phyloP scores from a whole-genome alignment of 1,140 invertebrate genomes.

The Nixonia krombeini region DNA sequence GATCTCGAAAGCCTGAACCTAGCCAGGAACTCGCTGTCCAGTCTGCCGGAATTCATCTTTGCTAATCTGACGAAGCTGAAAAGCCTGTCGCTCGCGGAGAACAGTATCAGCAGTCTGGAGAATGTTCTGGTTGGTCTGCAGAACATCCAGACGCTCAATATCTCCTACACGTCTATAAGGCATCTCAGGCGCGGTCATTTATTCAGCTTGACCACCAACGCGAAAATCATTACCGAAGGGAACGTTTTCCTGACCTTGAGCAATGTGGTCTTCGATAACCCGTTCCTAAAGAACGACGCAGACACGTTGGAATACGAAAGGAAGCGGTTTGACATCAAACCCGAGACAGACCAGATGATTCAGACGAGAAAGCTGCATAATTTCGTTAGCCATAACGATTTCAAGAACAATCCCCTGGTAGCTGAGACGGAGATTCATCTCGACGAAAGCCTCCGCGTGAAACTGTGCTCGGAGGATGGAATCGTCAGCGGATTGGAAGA shows the following conservation, averaged over 20 bases:
- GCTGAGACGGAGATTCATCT: conserved; percentile 7
- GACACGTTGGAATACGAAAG: conserved; percentile 25
- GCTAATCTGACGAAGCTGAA: conserved; percentile 45
- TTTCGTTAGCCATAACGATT: not conserved
- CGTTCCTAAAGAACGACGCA: conserved; percentile 36
- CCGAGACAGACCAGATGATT: not conserved
- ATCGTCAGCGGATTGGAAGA: conserved; percentile 33
- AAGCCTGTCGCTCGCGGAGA: conserved; percentile 37
- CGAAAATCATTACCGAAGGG: conserved; percentile 20
- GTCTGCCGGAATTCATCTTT: conserved; percentile 49
- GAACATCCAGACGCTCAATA: conserved; percentile 42
- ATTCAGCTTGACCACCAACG: conserved; percentile 32
- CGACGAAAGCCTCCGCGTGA: conserved; percentile 16
- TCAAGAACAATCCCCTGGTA: not conserved
- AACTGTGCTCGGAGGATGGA: conserved; percentile 41
- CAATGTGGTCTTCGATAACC: conserved; percentile 43
- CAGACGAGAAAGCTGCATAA: not conserved
- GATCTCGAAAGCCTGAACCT: conserved; percentile 40
- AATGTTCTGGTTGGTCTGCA: conserved; percentile 43
- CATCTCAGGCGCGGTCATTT: conserved; percentile 41
- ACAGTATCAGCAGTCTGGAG: conserved; percentile 37
- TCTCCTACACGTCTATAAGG: conserved; percentile 45
- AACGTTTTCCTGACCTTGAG: conserved; percentile 50
- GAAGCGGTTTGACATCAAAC: conserved; percentile 10
- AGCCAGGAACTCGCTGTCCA: conserved; percentile 36